Conservation (phyloP, 2,888 invertebrate species). For the Andrena trimmerana region DNA sequence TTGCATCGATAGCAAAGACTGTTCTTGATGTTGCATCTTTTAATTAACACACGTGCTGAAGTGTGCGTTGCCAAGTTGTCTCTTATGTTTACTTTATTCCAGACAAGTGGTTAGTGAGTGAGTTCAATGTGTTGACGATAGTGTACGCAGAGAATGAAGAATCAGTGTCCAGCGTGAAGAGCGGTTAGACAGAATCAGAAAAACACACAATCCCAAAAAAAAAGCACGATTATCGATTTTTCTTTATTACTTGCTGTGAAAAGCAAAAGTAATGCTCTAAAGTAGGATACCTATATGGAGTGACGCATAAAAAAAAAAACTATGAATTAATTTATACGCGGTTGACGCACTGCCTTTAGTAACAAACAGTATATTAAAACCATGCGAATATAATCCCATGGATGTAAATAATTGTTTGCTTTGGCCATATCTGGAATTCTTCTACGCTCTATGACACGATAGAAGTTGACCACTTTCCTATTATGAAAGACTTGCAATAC, state of each 20-base stretch:
- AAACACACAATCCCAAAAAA: conserved; percentile 55
- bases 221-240: conserved; percentile 70
- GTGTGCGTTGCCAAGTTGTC: conserved; percentile 10
- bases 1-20: background rate
- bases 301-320: conserved; percentile 65
- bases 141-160: conserved; percentile 75
- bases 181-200: conserved; percentile 67
- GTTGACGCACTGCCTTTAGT: conserved; percentile 75
- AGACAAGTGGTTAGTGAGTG: conserved; percentile 82
- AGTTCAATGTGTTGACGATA: conserved; percentile 80
- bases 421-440: conserved; percentile 79
- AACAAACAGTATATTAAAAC: conserved; percentile 77
- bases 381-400: conserved; percentile 81
- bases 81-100: conserved; percentile 59
- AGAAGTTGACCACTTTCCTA: conserved; percentile 82
- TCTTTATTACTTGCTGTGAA: conserved; percentile 74
- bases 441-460: conserved; percentile 80
- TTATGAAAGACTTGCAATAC: conserved; percentile 75
- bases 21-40: no score
- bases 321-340: conserved; percentile 78
- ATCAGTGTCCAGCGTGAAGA: conserved; percentile 74
- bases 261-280: conserved; percentile 71
- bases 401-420: conserved; percentile 80
- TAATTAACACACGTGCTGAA: background rate
- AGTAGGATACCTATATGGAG: conserved; percentile 62